Evolutionary conservation across 2,888 invertebrate genomes (phyloP).

Genomic region (Cynaeus angustus): DNA sequence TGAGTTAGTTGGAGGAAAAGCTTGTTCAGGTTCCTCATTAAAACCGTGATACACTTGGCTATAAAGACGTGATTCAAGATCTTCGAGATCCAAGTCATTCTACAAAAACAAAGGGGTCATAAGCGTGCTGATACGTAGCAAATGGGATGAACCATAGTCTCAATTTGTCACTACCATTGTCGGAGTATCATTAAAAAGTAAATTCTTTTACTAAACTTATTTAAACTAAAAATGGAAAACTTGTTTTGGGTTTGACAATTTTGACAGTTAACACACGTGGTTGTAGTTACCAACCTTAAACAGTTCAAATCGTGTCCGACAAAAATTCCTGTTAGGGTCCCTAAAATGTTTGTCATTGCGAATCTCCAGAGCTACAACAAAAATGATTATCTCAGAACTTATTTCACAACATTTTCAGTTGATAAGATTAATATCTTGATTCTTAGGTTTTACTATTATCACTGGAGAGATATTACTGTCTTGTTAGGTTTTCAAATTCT

Average conservation of each 20-base stretch:
- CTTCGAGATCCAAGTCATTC: constrained; percentile 62
- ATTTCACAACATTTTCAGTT: too few species aligned
- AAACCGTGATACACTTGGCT: constrained; percentile 65
- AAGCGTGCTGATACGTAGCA: neutral
- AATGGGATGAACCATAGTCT: neutral
- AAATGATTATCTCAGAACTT: too few species aligned
- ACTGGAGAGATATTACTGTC: too few species aligned
- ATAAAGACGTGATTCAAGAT: constrained; percentile 66
- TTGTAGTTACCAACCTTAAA: constrained; percentile 19
- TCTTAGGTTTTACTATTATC: too few species aligned
- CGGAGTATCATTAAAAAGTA: neutral
- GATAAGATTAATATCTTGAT: too few species aligned
- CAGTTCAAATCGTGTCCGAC: too few species aligned
- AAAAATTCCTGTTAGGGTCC: too few species aligned
- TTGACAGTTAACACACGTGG: constrained; percentile 41
- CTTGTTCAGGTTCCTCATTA: constrained; percentile 45
- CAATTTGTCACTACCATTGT: neutral
- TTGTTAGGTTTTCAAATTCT: too few species aligned
- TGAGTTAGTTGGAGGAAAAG: neutral
- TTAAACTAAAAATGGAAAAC: constrained; percentile 10
- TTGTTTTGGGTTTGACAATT: constrained; percentile 3
- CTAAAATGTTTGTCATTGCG: too few species aligned
- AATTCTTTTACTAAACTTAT: neutral
- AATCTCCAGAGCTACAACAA: too few species aligned
- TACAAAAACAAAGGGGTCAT: constrained; percentile 11